Percentiles rank a stretch among this genome's conserved stretches.
phyloP scores from a whole-genome alignment of 2,797 vertebrate species.

The Chrosomus eos region DNA sequence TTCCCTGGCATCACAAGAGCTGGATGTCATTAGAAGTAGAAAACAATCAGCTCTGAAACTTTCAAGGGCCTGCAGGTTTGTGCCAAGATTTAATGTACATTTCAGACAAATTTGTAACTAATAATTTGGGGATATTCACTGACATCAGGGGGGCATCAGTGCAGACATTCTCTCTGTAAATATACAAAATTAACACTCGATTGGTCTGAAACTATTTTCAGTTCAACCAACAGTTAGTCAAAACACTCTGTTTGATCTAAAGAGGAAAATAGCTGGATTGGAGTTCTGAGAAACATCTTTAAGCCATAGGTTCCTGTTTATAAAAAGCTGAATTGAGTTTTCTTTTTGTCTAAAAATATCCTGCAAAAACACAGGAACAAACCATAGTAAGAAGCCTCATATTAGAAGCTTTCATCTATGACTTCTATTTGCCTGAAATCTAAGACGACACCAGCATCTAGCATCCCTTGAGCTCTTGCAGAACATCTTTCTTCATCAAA shows the following conservation, averaged over 20 bases:
- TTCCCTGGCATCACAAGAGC: constrained; percentile 1
- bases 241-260: constrained; percentile 8
- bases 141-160: background rate
- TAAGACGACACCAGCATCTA: background rate
- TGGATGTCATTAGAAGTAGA: constrained; percentile 34
- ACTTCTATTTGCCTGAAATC: constrained; percentile 33
- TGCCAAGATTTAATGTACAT: background rate
- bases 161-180: background rate
- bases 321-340: constrained; percentile 45
- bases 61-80: background rate
- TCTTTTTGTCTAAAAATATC: constrained; percentile 60
- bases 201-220: background rate
- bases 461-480: background rate
- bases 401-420: constrained; percentile 40
- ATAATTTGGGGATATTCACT: background rate
- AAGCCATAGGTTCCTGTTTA: constrained; percentile 71
- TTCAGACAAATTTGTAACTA: background rate
- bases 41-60: constrained; percentile 9
- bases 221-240: background rate
- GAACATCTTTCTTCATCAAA: background rate
- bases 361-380: constrained; percentile 58
- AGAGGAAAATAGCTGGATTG: constrained; percentile 36
- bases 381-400: constrained; percentile 21
- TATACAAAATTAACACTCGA: background rate
- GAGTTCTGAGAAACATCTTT: constrained; percentile 65